Evolutionary conservation across 2,888 invertebrate genomes (phyloP), one percentile per base, ranked within the genome.

Genomic region (Caenorhabditis becei): DNA sequence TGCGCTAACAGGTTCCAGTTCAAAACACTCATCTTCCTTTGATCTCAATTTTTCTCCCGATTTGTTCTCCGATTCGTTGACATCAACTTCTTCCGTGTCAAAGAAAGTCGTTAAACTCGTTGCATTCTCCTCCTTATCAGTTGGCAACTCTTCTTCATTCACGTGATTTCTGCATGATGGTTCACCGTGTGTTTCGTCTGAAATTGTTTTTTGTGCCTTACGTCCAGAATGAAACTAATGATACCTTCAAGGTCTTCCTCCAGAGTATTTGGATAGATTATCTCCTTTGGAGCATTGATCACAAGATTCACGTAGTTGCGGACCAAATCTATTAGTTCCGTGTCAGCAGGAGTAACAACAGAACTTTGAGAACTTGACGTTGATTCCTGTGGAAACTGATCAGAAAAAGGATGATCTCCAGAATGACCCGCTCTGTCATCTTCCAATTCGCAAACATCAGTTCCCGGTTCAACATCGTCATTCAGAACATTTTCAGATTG

Each of bases 161-260:
- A 53, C 26, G 53, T 47, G 47, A 47, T 18, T 18, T n/a, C 2
- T 11, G 53, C 53, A 53, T 24, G 53, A 47, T 5, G n/a, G n/a
- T 24, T 14, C 26, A 58, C 32, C 35, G 56, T 24, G 14, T 11
- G 35, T 47, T 47, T 7, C 8, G 28, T 58, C 66, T 66, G 56
- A 26, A 24, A 37, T 20, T 18, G 14, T 44, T 37, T n/a, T 41
- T 3, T 41, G 8, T 41, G 2, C 16, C 8, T 16, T 41, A 16
- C n/a, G 7, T 54, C 14, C 14, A 4, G 14, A 41, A 51, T 51
- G 51, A 44, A 3, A 41, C 41, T 41, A 41, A 16, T 41, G 18
- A 53, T 71, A 54, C 70, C 70, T 71, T 71, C 26, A 41, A 47
- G 44, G 63, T 54, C 47, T 72, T 62, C 62, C 63, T 54, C 54